Evolutionary conservation across 2,113 vertebrate species (phyloP), one percentile per base, ranked within the genome.

Genomic region (Microtus richardsoni): DNA sequence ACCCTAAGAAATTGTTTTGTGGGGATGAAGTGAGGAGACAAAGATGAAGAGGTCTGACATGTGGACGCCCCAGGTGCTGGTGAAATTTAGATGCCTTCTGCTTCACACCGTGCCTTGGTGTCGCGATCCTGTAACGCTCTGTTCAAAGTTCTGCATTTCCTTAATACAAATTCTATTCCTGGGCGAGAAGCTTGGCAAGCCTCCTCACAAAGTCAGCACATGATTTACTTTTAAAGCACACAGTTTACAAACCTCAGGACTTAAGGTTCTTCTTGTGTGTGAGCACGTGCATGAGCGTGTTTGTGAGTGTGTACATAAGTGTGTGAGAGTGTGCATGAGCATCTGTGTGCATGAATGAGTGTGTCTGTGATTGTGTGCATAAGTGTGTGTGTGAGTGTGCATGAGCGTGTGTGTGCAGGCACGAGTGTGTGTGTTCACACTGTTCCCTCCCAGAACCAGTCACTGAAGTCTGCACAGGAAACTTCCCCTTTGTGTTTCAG

Each of bases 211-310:
- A 73, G 58, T 78, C 17, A 39, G 7, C 79, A 84, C 47, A 92
- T 88, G 79, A 88, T 62, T 92, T 94, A 92, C 84, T 78, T 96
- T 88, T 85, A 64, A 83, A 91, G 66, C 58, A 39, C n/a, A 60
- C 14, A 39, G 4, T 80, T 74, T 85, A n/a, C 28, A 80, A 52
- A 94, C 83, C 62, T 94, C 49, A 80, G 74, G 77, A 93, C 83
- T 93, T 95, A 80, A 84, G 64, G 16, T n/a, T 71, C 19, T 47
- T 49, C 58, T 10, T 4, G 2, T 54, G 28, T 71, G 70, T 83
- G 33, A 39, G 74, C 28, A 16, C 13, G 5, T 28, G 41, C 7
- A 10, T 12, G 21, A 12, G 10, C 12, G 4, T 47, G 74, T 7
- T 14, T 47, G 22, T 30, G 39, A 14, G 13, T 54, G 52, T 54